Percentiles rank a stretch among this genome's conserved stretches.
Evolutionary conservation across 1,140 invertebrate species (phyloP).

Genomic region (Cardiocondyla obscurior): DNA sequence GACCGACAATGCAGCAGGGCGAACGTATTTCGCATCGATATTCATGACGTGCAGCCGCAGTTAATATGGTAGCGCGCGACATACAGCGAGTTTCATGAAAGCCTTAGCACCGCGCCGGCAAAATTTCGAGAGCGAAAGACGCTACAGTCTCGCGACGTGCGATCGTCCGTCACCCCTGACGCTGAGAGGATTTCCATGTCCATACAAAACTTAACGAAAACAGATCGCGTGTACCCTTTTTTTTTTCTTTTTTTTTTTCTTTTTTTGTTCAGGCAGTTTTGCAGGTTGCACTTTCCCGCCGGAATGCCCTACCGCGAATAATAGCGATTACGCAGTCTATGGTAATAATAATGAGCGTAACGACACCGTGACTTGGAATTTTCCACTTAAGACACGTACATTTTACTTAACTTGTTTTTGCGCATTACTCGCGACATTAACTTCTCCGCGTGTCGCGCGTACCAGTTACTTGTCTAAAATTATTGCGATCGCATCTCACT

Average conservation of each 20-base stretch:
- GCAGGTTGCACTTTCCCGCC: neutral
- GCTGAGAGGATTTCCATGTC: constrained; percentile 30
- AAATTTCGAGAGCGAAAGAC: constrained; percentile 12
- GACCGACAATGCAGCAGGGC: constrained; percentile 4
- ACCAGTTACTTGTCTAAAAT: neutral
- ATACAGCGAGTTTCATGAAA: constrained; percentile 19
- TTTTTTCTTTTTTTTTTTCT: neutral
- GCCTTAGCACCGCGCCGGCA: neutral
- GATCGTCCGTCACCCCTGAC: constrained; percentile 6
- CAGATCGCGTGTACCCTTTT: neutral
- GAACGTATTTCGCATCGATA: constrained; percentile 45
- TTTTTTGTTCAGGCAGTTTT: neutral
- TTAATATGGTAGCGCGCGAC: constrained; percentile 23
- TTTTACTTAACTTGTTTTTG: neutral
- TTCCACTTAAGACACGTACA: neutral
- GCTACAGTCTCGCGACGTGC: neutral
- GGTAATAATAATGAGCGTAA: neutral
- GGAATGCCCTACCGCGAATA: neutral
- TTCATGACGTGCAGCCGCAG: constrained; percentile 30
- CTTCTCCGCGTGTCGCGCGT: neutral
- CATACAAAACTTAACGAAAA: constrained; percentile 31
- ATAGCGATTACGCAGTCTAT: neutral
- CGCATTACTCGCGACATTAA: neutral
- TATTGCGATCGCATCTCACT: neutral
- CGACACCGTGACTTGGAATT: neutral